These are phyloP conservation scores for Macrosoma leucophasiata DNA, from an alignment of 2,888 invertebrate species.

Conservation along the genomic window DNA sequence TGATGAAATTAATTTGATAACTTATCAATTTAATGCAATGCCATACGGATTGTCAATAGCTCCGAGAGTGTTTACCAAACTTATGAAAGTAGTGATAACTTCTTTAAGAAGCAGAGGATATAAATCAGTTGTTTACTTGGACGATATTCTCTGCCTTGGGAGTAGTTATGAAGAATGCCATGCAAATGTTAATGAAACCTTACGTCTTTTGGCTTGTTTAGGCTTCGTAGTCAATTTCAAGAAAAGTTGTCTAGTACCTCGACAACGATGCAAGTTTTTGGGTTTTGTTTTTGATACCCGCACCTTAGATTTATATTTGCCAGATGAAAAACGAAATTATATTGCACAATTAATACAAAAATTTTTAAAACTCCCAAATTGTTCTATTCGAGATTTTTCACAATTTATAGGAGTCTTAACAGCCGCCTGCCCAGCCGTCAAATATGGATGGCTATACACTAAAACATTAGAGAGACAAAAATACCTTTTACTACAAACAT, in stretches of 20 bases:
- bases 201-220: conserved; percentile 6
- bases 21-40: conserved; percentile 12
- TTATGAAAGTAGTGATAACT: conserved; percentile 10
- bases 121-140: conserved; percentile 15
- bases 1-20: conserved; percentile 7
- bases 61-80: conserved; percentile 10
- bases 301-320: conserved; percentile 6
- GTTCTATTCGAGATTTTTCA: conserved; percentile 18
- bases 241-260: conserved; percentile 12
- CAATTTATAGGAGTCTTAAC: conserved; percentile 19
- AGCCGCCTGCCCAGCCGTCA: conserved; percentile 23
- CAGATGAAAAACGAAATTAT: conserved; percentile 9
- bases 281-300: conserved; percentile 12
- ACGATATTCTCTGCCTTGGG: conserved; percentile 17
- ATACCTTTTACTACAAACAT: conserved; percentile 9
- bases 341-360: conserved; percentile 6
- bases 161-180: conserved; percentile 1
- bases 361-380: conserved; percentile 3
- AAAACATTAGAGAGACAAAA: conserved; percentile 18
- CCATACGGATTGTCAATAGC: conserved; percentile 14
- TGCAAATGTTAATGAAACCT: conserved; percentile 8
- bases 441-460: conserved; percentile 21
- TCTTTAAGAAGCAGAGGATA: conserved; percentile 8
- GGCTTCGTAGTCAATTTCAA: conserved; percentile 15
- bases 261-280: conserved; percentile 8